Base-by-base conservation (phyloP, 2,113 vertebrate genomes). In the Ptyas mucosa region DNA sequence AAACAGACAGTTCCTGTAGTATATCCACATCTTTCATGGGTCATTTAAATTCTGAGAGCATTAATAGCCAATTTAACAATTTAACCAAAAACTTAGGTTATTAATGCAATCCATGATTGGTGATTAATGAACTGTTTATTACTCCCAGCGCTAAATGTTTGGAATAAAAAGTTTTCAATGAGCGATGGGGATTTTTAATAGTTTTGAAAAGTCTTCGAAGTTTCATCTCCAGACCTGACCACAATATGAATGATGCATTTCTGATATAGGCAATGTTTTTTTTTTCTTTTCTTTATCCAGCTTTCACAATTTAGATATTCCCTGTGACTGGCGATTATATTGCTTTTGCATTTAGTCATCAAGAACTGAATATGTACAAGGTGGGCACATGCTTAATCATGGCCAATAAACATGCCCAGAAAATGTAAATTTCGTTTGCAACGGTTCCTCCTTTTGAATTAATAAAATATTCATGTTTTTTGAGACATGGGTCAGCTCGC, bases 1-100 rank as follows among this genome's bases (percentile, higher is more conserved):
- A 92, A 97, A 96, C 93, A 97, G 95, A 88, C 85, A 18, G 94
- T 94, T 94, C 91, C 89, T 26, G 51, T 57, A 87, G 93, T 92
- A 96, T 21, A 94, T 86, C 94, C 1, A 93, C 43, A 95, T 93
- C 89, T 90, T 89, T 88, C 91, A 81, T 1, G 18, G 34, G 18
- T 94, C 89, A 93, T 58, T 97, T 96, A 95, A 20, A 95, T 95
- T 95, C 94, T 94, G 3, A 88, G 92, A 95, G 93, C 75, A 93
- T 94, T 94, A 94, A 93, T 92, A 64, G 94, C 29, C 29, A 69
- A 69, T 69, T 64, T 64, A 18, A 14, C 23, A 55, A 20, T 81
- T 55, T 26, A 61, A 43, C 29, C 51, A 53, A 85, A 91, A 91
- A 46, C 8, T 5, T 29, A 46, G 5, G 12, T n/a, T 52, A 39